Conservation (phyloP, 2,888 invertebrate genomes). For the Yponomeuta cagnagella region DNA sequence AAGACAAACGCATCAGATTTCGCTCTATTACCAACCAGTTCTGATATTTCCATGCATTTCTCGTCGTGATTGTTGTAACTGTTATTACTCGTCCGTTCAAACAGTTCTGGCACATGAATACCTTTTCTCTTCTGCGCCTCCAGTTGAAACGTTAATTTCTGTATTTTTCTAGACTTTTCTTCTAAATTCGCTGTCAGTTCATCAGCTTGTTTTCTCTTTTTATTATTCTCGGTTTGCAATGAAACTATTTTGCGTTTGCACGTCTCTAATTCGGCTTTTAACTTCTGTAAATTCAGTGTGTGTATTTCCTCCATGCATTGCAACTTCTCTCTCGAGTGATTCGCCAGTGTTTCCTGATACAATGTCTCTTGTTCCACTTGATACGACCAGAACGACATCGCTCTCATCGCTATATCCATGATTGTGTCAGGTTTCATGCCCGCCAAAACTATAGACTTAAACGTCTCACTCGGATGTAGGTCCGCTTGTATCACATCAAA, state of each 20-base stretch:
- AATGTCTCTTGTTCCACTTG: conserved; percentile 70
- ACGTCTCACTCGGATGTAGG: conserved; percentile 67
- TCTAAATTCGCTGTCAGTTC: conserved; percentile 59
- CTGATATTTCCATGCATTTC: conserved; percentile 61
- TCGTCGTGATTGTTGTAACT: conserved; percentile 29
- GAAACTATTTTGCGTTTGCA: conserved; percentile 61
- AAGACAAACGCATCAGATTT: conserved; percentile 56
- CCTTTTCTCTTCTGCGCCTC: conserved; percentile 61
- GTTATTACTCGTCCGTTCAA: conserved; percentile 34
- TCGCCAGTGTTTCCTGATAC: conserved; percentile 66
- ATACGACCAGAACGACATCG: conserved; percentile 73
- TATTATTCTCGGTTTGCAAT: conserved; percentile 58
- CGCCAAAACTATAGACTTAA: conserved; percentile 70
- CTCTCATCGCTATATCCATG: conserved; percentile 73
- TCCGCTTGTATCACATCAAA: conserved; percentile 72
- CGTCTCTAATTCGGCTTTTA: conserved; percentile 65
- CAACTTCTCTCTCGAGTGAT: conserved; percentile 61
- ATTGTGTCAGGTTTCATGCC: conserved; percentile 71
- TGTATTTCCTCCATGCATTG: conserved; percentile 66
- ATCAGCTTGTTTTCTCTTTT: conserved; percentile 63
- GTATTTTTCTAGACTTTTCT: conserved; percentile 63
- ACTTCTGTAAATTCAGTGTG: conserved; percentile 56
- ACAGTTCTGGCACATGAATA: conserved; percentile 40
- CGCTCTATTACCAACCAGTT: conserved; percentile 53
- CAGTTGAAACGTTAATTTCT: conserved; percentile 62